Conservation (phyloP, 2,888 invertebrate species). For the Melanchra persicariae region DNA sequence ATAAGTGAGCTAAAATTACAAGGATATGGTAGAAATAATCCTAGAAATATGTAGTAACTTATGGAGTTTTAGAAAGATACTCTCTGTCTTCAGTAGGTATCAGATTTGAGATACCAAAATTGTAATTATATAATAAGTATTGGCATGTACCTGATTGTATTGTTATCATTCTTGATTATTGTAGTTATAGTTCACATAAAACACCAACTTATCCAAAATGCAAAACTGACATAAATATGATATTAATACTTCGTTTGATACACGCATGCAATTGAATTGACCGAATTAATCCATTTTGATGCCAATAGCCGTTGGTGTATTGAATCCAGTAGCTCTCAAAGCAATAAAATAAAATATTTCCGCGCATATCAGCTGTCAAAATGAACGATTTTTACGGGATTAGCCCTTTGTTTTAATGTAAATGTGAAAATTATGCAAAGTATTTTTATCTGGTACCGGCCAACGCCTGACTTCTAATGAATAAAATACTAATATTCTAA, state of each 20-base stretch:
- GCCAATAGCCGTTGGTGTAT: constrained; percentile 45
- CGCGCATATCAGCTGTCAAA: constrained; percentile 55
- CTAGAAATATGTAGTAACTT: too few relatives aligned
- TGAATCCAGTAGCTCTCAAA: constrained; percentile 47
- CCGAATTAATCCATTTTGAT: constrained; percentile 37
- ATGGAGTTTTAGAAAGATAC: too few relatives aligned
- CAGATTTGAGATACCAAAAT: too few relatives aligned
- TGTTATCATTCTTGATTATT: too few relatives aligned
- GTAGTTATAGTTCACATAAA: too few relatives aligned
- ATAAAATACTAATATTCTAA: constrained; percentile 42
- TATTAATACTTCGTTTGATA: constrained; percentile 22
- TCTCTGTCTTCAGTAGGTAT: too few relatives aligned
- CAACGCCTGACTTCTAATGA: constrained; percentile 26
- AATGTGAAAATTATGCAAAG: constrained; percentile 66
- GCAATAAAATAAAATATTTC: constrained; percentile 55
- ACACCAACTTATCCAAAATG: not conserved
- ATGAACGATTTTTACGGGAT: constrained; percentile 53
- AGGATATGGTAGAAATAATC: too few relatives aligned
- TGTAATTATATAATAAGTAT: too few relatives aligned
- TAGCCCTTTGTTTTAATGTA: constrained; percentile 62
- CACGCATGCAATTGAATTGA: constrained; percentile 28
- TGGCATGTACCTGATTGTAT: too few relatives aligned
- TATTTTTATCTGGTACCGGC: constrained; percentile 54
- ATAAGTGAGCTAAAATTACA: too few relatives aligned
- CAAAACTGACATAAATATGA: constrained; percentile 4